Base-by-base conservation (phyloP, 2,113 vertebrate genomes). In the Muscicapa adusta region DNA sequence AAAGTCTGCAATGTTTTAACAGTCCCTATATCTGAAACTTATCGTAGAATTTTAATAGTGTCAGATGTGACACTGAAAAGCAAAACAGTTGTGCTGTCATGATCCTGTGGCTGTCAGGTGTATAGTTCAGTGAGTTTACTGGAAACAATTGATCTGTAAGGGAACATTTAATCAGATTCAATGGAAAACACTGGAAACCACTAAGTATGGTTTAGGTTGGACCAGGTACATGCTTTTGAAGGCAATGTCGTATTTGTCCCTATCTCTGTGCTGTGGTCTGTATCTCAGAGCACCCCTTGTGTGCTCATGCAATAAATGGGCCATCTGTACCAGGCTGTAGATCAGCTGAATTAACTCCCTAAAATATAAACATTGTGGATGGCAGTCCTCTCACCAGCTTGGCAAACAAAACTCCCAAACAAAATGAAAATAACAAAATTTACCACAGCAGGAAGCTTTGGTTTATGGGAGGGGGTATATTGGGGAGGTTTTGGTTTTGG, bases 231-330 rank as follows among this genome's bases (percentile, higher is more conserved):
- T 19, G 47, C 14, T 78, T 63, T 57, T 42, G 65, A 62, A 56
- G 26, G 29, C 48, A 36, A 25, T 51, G n/a, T 71, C 8, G 1
- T 2, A 17, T 23, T 28, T 85, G 16, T 48, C 33, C 45, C 36
- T 20, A 0, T 29, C 0, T 0, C 25, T 53, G 43, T 34, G 51
- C 51, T 56, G 29, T 54, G 29, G 54, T 54, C 31, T 54, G n/a
- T 75, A 7, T 34, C 24, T 62, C 6, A 2, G 47, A 54, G 66
- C 34, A 23, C 13, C 14, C n/a, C 25, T 71, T 9, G 0, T 10
- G 34, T 19, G 11, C 18, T 25, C 31, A 12, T 23, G n/a, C n/a
- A 31, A 14, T 31, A 40, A 26, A 34, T 1, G 4, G 18, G 43
- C 33, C 0, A 3, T 23, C 22, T 63, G n/a, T 51, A 28, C 36